Evolutionary conservation across 2,797 vertebrate species (phyloP).

Genomic region (Eurystomus glaucurus): DNA sequence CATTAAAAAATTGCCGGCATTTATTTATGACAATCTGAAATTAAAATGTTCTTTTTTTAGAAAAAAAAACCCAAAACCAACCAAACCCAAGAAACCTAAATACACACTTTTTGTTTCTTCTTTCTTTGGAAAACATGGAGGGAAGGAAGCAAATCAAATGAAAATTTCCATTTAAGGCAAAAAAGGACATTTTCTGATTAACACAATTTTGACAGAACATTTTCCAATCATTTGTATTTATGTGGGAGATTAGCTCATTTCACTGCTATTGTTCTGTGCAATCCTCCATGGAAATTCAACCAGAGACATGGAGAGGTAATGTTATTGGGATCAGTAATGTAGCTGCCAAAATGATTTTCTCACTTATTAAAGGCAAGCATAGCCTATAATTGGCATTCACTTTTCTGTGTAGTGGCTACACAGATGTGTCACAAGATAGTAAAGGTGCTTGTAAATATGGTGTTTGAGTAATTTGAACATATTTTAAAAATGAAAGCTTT

Average conservation of each 20-base stretch:
- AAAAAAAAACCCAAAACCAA: not conserved
- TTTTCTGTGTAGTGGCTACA: not conserved
- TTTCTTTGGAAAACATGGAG: not conserved
- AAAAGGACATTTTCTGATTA: not conserved
- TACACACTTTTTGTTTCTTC: not conserved
- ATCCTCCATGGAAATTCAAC: not conserved
- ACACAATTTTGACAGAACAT: not conserved
- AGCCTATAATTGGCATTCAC: not conserved
- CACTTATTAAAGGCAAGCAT: not conserved
- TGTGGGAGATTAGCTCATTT: not conserved
- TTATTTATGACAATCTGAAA: not conserved
- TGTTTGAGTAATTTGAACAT: not conserved
- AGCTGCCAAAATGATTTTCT: conserved; percentile 29
- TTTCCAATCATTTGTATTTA: not conserved
- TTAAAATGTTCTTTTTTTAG: not conserved
- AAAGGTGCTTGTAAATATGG: not conserved
- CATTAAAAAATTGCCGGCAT: not conserved
- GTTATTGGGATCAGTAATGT: not conserved
- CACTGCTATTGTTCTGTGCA: not conserved
- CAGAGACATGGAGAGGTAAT: not conserved
- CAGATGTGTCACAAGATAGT: not conserved
- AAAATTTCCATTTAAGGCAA: not conserved
- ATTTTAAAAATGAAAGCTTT: not conserved
- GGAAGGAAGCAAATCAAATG: not conserved
- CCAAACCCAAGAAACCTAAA: not conserved